Evolutionary conservation across 2,113 vertebrate species (phyloP), one percentile per base, ranked within the genome.

Genomic region (Mormoops blainvillei): DNA sequence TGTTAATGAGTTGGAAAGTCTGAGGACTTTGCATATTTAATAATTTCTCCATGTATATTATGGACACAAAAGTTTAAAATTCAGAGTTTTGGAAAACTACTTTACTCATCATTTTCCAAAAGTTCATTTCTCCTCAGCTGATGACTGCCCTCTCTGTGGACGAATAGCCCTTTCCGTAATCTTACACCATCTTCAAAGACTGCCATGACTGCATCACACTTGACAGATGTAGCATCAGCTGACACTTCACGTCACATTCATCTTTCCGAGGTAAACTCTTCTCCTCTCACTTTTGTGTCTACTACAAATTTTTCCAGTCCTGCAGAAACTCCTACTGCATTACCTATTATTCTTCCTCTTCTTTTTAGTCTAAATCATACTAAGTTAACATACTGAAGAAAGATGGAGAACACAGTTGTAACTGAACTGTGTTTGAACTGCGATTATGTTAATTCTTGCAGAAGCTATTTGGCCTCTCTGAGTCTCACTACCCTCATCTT

Each of bases 41-140:
- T 7, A n/a, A 2, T 94, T 63, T 11, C 12, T 89, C 28, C 45
- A 45, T 58, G 0, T 56, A 31, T 80, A 22, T 74, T 58, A 43
- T 2, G 3, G 14, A 77, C 15, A 52, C 18, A 90, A 56, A 84
- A 76, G 31, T 71, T 90, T 77, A 84, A 77, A 67, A 81, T 54
- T 22, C 16, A 84, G 36, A 50, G 36, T 71, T 87, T 94, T 50
- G 4, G 0, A 54, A 65, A 41, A 67, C 71, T 41, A 4, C 33
- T 86, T 4, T 89, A 28, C 54, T 82, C 11, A 43, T 77, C 70
- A 45, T 78, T 94, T 89, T 68, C 11, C 45, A 84, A 87, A 78
- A 43, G 7, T 68, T 36, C 8, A n/a, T 95, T 81, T 11, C 1
- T 78, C 31, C 18, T 87, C 18, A 81, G 2, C 22, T 65, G 4